Conservation (phyloP, 92 coral and sea anemone species). For the Galaxea fascicularis region DNA sequence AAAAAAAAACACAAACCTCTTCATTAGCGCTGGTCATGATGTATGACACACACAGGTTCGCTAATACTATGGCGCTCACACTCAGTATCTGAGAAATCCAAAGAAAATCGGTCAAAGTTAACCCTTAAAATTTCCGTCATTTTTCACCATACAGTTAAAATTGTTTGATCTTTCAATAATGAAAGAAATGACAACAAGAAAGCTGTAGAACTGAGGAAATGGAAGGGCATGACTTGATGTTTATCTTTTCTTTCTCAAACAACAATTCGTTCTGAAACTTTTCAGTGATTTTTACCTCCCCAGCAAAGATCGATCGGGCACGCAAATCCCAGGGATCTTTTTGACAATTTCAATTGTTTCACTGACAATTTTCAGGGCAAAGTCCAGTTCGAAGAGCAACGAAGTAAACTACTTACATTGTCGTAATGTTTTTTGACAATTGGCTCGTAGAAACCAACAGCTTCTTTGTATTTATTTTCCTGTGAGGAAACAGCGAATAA, state of each 20-base stretch:
- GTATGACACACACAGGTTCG: conserved; percentile 97
- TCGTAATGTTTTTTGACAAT: conserved; percentile 98
- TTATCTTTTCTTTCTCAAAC: too few relatives aligned
- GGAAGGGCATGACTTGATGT: too few relatives aligned
- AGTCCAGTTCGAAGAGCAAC: neutral
- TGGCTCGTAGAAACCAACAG: conserved; percentile 98
- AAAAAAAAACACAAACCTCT: conserved; percentile 71
- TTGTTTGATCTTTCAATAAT: too few relatives aligned
- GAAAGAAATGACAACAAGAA: too few relatives aligned
- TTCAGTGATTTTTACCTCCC: neutral
- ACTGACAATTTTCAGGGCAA: too few relatives aligned
- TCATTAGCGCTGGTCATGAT: conserved; percentile 99
- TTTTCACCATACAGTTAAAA: neutral
- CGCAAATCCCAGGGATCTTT: too few relatives aligned
- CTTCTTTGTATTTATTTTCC: conserved; percentile 99
- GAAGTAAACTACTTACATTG: conserved; percentile 83
- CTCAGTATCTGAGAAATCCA: conserved; percentile 73
- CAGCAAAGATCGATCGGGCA: too few relatives aligned
- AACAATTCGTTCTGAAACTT: neutral
- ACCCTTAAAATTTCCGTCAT: too few relatives aligned
- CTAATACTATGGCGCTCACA: conserved; percentile 98
- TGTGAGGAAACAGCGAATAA: conserved; percentile 9
- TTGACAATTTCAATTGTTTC: too few relatives aligned
- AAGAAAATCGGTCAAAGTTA: neutral
- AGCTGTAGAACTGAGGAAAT: too few relatives aligned